Conservation (phyloP, 2,888 invertebrate genomes). For the Chrysotoxum bicinctum region DNA sequence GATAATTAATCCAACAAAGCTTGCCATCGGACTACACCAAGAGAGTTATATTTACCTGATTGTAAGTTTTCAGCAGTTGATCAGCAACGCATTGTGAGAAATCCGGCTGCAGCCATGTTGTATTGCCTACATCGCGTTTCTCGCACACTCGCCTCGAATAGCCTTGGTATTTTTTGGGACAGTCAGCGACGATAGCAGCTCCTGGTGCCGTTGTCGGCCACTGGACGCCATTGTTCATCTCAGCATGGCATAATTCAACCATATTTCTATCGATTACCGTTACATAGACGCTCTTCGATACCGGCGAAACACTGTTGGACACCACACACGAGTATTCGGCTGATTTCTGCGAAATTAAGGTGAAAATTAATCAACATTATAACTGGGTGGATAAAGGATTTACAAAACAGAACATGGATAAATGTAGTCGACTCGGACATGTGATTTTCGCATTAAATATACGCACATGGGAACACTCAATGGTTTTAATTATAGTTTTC, state of each 20-base stretch:
- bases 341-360: constrained; percentile 84
- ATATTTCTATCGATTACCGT: constrained; percentile 85
- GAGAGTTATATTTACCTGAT: constrained; percentile 83
- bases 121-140: constrained; percentile 85
- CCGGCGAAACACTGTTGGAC: constrained; percentile 83
- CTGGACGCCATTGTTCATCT: constrained; percentile 83
- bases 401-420: not conserved
- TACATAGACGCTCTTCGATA: constrained; percentile 86
- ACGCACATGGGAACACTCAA: constrained; percentile 14
- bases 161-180: constrained; percentile 84
- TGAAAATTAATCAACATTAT: constrained; percentile 33
- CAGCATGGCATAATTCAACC: constrained; percentile 84
- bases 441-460: constrained; percentile 6
- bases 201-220: constrained; percentile 90
- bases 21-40: not conserved
- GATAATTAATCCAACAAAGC: constrained; percentile 15
- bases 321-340: constrained; percentile 90
- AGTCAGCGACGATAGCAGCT: constrained; percentile 86
- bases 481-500: constrained; percentile 5
- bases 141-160: constrained; percentile 84
- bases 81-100: constrained; percentile 89
- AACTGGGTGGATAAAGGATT: not conserved
- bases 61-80: constrained; percentile 85
- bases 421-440: not conserved
- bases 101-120: constrained; percentile 89